Evolutionary conservation across 1,140 invertebrate species (phyloP).

Genomic region (Caerostris darwini): DNA sequence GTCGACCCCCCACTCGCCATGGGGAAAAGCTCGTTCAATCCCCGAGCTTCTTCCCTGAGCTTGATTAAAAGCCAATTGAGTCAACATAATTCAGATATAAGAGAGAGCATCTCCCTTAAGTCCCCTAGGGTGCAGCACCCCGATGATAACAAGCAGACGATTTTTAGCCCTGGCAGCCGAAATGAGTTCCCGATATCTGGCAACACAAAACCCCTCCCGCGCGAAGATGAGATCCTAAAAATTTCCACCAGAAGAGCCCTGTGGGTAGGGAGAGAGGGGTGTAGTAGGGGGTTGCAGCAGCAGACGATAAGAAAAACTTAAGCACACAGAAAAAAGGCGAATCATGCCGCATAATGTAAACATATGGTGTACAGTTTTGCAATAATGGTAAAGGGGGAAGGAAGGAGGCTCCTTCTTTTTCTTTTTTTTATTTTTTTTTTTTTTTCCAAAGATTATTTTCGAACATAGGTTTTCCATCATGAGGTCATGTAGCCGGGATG

Average conservation of each 20-base stretch:
- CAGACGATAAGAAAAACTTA: neutral
- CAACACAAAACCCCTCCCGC: neutral
- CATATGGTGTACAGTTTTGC: constrained; percentile 22
- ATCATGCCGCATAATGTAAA: neutral
- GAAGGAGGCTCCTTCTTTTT: neutral
- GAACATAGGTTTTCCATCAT: constrained; percentile 32
- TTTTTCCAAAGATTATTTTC: constrained; percentile 23
- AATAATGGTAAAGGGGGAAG: neutral
- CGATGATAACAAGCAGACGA: constrained; percentile 50
- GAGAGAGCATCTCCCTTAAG: neutral
- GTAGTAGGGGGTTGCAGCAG: neutral
- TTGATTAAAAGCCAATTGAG: constrained; percentile 68
- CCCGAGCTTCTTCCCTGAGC: constrained; percentile 20
- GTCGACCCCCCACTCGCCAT: neutral
- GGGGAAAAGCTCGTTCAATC: neutral
- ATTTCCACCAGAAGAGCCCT: neutral
- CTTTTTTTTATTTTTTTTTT: neutral
- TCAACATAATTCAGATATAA: constrained; percentile 61
- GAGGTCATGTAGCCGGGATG: neutral
- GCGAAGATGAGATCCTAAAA: neutral
- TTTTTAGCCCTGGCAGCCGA: neutral
- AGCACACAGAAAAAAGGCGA: neutral
- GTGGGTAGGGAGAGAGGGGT: neutral
- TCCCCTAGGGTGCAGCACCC: constrained; percentile 34
- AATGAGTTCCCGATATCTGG: constrained; percentile 27